Percentiles rank a stretch among this genome's conserved stretches.
Evolutionary conservation across 2,797 vertebrate species (phyloP).

Genomic region (Neosalanx taihuensis): DNA sequence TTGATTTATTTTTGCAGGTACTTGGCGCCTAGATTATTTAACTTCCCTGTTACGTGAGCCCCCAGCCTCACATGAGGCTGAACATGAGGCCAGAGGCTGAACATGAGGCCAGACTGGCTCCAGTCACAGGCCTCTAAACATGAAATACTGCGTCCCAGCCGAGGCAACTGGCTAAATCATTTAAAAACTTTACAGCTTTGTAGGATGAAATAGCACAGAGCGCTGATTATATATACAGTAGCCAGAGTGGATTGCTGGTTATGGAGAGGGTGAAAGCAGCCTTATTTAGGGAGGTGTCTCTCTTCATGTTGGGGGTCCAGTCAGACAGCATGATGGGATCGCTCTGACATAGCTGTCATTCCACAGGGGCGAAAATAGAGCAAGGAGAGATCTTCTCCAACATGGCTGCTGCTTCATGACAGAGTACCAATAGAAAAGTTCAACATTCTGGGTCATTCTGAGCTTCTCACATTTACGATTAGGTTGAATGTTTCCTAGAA

Average conservation of each 20-base stretch:
- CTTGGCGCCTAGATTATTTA: conserved; percentile 73
- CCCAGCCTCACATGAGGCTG: conserved; percentile 36
- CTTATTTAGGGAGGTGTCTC: conserved; percentile 58
- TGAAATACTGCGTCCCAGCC: background rate
- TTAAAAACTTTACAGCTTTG: background rate
- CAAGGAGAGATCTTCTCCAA: conserved; percentile 35
- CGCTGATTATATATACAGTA: conserved; percentile 1
- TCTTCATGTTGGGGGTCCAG: conserved; percentile 26
- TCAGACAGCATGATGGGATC: conserved; percentile 52
- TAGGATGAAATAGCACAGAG: conserved; percentile 1
- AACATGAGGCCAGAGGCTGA: conserved; percentile 55
- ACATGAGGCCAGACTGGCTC: conserved; percentile 54
- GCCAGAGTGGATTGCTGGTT: conserved; percentile 24
- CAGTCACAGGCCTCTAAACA: conserved; percentile 31
- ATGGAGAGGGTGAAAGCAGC: conserved; percentile 27
- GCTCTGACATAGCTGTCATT: conserved; percentile 53
- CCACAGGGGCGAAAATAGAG: conserved; percentile 60
- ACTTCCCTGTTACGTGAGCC: conserved; percentile 74
- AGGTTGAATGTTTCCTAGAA: background rate
- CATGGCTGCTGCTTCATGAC: conserved; percentile 22
- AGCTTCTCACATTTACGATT: background rate
- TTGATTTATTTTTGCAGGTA: conserved; percentile 73
- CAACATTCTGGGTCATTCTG: no score
- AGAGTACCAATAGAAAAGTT: no score
- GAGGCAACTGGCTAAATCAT: background rate